Percentiles rank a stretch among this genome's conserved stretches.
Evolutionary conservation across 1,140 invertebrate species (phyloP).

Genomic region (Cyrtorhinus lividipennis): DNA sequence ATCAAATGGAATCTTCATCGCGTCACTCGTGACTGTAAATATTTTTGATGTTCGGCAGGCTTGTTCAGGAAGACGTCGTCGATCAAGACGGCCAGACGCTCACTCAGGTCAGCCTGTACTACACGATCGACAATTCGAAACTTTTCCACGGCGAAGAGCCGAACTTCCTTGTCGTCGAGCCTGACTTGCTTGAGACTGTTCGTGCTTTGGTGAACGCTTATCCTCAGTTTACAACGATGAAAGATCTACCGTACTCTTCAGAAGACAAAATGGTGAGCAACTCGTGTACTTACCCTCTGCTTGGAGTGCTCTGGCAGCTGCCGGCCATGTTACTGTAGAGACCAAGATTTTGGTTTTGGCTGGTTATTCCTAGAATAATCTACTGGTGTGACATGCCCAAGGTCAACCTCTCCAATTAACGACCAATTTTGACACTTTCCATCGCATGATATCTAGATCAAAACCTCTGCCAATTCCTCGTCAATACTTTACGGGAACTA

Average conservation of each 20-base stretch:
- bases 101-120: constrained; percentile 34
- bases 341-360: too few relatives aligned
- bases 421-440: too few relatives aligned
- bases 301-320: neutral
- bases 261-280: constrained; percentile 32
- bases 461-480: too few relatives aligned
- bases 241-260: constrained; percentile 35
- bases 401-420: too few relatives aligned
- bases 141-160: constrained; percentile 39
- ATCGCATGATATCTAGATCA: too few relatives aligned
- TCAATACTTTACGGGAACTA: too few relatives aligned
- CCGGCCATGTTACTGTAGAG: too few relatives aligned
- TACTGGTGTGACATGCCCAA: too few relatives aligned
- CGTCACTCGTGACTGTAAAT: too few relatives aligned
- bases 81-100: neutral
- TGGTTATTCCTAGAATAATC: too few relatives aligned
- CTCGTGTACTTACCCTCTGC: too few relatives aligned
- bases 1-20: too few relatives aligned
- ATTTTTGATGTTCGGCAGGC: constrained; percentile 29
- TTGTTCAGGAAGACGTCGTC: constrained; percentile 34
- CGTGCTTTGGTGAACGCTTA: constrained; percentile 37
- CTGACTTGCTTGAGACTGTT: constrained; percentile 34
- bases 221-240: constrained; percentile 37
- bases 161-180: constrained; percentile 37
- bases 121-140: constrained; percentile 39